Conservation (phyloP, 2,113 vertebrate species). For the Malaclemys terrapin region DNA sequence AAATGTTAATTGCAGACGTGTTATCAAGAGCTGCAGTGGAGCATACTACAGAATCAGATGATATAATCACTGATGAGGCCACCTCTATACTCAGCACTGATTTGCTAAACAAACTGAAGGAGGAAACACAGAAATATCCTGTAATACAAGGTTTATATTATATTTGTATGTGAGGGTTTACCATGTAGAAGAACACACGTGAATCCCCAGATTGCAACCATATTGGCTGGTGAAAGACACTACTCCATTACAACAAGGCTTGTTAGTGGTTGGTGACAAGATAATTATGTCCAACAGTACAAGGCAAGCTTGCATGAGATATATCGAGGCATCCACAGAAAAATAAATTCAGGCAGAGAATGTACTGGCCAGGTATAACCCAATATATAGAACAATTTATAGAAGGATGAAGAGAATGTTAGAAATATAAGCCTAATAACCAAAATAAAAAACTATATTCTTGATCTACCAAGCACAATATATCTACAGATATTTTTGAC, state of each 20-base stretch:
- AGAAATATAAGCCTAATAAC: not conserved
- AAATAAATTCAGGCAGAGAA: not conserved
- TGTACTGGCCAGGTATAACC: not conserved
- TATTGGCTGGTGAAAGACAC: not conserved
- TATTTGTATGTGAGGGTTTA: not conserved
- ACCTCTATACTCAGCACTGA: not conserved
- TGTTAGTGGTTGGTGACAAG: not conserved
- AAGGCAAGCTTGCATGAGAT: not conserved
- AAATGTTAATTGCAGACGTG: not conserved
- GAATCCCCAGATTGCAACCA: not conserved
- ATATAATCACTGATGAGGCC: not conserved
- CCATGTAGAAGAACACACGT: not conserved
- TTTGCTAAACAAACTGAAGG: not conserved
- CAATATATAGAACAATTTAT: not conserved
- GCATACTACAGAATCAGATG: not conserved
- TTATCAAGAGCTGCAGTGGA: not conserved
- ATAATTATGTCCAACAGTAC: not conserved
- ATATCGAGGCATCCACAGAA: not conserved
- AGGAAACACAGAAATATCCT: not conserved
- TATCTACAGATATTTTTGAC: not conserved
- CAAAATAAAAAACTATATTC: not conserved
- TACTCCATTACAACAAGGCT: not conserved
- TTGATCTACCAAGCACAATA: not conserved
- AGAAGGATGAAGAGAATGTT: not conserved
- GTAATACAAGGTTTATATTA: not conserved